Evolutionary conservation across 2,113 vertebrate species (phyloP).

Genomic region (Leptosomus discolor): DNA sequence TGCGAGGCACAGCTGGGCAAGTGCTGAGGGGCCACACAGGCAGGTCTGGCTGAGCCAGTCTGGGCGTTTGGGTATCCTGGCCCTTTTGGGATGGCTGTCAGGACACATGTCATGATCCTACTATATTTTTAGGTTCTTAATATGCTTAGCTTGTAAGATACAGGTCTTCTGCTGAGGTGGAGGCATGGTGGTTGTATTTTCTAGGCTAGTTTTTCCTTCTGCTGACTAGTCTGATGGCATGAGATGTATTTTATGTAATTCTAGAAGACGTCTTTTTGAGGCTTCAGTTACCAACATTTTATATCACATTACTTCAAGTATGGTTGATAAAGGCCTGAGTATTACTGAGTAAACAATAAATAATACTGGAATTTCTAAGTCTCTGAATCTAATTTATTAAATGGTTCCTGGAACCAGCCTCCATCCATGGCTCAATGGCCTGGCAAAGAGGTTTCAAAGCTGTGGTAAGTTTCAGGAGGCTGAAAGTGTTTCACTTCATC

Average conservation of each 20-base stretch:
- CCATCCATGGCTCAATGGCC: neutral
- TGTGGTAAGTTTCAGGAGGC: neutral
- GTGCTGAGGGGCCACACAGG: neutral
- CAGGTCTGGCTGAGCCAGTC: neutral
- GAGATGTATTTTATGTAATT: neutral
- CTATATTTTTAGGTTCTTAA: neutral
- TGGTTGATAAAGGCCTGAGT: neutral
- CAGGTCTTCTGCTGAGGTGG: neutral
- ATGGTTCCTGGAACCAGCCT: neutral
- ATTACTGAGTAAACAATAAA: neutral
- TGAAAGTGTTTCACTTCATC: neutral
- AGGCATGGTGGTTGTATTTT: neutral
- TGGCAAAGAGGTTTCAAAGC: neutral
- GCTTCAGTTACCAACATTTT: neutral
- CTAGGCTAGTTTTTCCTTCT: neutral
- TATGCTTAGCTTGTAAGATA: neutral
- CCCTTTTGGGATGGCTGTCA: neutral
- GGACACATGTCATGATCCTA: neutral
- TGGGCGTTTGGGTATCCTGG: neutral
- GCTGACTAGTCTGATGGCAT: no score
- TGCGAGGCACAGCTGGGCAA: neutral
- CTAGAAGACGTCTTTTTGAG: neutral
- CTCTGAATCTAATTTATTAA: neutral
- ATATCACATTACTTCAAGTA: neutral
- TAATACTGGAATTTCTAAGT: neutral